phyloP scores from a whole-genome alignment of 2,888 invertebrate genomes.

The Aphodius sticticus region DNA sequence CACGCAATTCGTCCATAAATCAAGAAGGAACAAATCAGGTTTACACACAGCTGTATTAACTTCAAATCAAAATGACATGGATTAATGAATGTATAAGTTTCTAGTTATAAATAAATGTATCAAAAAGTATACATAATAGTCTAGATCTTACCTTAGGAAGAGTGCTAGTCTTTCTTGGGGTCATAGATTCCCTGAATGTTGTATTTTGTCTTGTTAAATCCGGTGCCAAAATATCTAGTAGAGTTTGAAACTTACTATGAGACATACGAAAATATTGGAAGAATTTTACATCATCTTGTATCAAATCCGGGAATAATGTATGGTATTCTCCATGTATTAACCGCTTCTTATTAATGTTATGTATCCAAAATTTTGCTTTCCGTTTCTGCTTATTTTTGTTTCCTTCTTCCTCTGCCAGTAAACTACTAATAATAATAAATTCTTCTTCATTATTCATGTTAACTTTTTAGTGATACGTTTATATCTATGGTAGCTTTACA shows the following conservation, averaged over 20 bases:
- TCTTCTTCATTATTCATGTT: slow-evolving; percentile 15
- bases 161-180: too few relatives aligned
- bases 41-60: too few relatives aligned
- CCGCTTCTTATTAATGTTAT: slow-evolving; percentile 4
- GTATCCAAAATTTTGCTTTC: background rate
- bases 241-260: background rate
- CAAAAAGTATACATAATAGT: too few relatives aligned
- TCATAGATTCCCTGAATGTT: background rate
- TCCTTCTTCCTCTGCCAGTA: background rate
- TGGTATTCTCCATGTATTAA: background rate
- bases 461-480: background rate
- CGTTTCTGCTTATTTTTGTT: slow-evolving; percentile 8
- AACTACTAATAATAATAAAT: slow-evolving; percentile 7
- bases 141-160: too few relatives aligned
- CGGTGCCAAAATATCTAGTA: background rate
- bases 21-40: too few relatives aligned
- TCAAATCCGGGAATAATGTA: background rate
- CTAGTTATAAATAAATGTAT: too few relatives aligned
- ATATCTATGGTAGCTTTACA: background rate
- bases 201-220: background rate
- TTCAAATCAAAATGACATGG: too few relatives aligned
- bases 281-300: background rate
- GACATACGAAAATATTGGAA: background rate
- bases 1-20: too few relatives aligned
- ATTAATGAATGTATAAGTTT: too few relatives aligned